Evolutionary conservation across 2,113 vertebrate species (phyloP).

Genomic region (Hystrix brachyura): DNA sequence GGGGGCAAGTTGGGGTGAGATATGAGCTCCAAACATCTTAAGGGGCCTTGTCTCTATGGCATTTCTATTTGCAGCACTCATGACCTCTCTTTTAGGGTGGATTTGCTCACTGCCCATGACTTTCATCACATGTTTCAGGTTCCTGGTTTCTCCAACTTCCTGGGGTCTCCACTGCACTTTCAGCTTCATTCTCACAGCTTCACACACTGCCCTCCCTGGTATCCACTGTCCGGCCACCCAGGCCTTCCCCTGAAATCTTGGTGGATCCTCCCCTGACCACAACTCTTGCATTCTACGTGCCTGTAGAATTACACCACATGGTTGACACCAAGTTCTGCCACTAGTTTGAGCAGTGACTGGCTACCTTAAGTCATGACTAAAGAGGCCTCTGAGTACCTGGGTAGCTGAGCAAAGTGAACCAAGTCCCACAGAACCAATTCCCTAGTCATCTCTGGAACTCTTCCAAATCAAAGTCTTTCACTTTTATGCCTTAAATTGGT

Average conservation of each 20-base stretch:
- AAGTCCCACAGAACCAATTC: background rate
- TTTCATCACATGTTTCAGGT: background rate
- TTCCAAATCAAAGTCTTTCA: background rate
- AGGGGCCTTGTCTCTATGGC: background rate
- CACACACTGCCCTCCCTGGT: background rate
- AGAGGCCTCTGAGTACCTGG: background rate
- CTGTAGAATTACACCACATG: background rate
- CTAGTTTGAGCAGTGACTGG: background rate
- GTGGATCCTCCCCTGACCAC: background rate
- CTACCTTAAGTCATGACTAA: background rate
- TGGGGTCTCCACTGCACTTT: background rate
- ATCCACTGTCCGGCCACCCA: background rate
- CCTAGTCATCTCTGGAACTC: background rate
- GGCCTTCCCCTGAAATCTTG: background rate
- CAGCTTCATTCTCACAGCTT: background rate
- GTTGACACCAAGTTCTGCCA: background rate
- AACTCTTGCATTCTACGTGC: background rate
- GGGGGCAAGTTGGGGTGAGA: background rate
- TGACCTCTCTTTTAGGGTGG: background rate
- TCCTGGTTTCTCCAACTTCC: background rate
- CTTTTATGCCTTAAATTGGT: background rate
- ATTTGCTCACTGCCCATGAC: background rate
- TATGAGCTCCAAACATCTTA: background rate
- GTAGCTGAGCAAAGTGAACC: background rate
- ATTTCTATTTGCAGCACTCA: background rate